phyloP scores from a whole-genome alignment of 2,888 invertebrate genomes.

The Thymelicus acteon region DNA sequence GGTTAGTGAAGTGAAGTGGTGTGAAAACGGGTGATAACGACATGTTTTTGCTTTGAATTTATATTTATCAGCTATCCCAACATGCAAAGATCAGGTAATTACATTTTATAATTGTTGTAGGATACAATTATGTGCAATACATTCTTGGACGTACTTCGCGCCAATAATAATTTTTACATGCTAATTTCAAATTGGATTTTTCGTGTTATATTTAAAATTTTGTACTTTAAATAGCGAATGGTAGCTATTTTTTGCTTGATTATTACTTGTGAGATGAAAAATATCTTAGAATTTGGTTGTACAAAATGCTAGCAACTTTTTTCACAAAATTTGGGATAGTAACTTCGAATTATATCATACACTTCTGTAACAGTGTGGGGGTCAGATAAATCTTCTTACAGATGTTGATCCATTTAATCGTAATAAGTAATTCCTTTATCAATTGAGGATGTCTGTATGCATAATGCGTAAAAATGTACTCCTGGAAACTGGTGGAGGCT shows the following conservation, averaged over 20 bases:
- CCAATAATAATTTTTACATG: conserved; percentile 44
- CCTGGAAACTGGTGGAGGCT: background rate
- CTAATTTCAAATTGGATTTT: conserved; percentile 28
- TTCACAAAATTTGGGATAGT: background rate
- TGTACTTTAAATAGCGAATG: background rate
- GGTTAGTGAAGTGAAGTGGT: conserved; percentile 56
- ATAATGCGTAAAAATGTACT: background rate
- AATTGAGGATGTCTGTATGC: no score
- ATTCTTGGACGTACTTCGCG: conserved; percentile 47
- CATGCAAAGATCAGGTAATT: conserved; percentile 82
- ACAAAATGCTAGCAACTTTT: background rate
- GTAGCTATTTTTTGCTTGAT: background rate
- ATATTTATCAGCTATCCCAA: conserved; percentile 57
- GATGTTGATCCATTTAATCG: background rate
- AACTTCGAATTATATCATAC: background rate
- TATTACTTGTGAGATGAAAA: background rate
- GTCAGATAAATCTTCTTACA: background rate
- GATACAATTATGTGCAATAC: background rate
- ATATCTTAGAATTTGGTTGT: background rate
- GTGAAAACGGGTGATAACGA: conserved; percentile 65
- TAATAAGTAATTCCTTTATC: background rate
- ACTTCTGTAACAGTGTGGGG: background rate
- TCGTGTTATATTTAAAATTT: conserved; percentile 28
- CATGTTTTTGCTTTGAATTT: conserved; percentile 75
- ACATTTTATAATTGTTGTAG: conserved; percentile 14